These are phyloP conservation scores for Bradypus variegatus DNA, from an alignment of 2,797 vertebrate species.

Conservation along the genomic window DNA sequence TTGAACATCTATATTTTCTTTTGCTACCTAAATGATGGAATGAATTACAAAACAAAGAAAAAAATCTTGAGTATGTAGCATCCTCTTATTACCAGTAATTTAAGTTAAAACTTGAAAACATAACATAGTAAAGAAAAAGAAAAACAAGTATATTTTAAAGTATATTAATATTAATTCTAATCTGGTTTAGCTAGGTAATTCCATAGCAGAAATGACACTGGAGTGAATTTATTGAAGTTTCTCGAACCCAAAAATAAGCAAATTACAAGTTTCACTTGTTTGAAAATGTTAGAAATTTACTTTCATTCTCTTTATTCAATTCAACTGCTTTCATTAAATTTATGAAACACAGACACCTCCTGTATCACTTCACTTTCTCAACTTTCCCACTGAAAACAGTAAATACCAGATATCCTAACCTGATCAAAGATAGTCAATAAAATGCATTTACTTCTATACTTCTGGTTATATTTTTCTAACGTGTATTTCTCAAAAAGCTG, in stretches of 20 bases:
- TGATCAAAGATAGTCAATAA: neutral
- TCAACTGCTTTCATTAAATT: neutral
- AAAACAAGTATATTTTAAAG: neutral
- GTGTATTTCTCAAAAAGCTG: slow-evolving; percentile 15
- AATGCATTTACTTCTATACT: neutral
- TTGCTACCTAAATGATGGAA: neutral
- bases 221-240: neutral
- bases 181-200: neutral
- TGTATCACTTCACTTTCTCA: neutral
- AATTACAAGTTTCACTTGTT: neutral
- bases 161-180: neutral
- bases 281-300: slow-evolving; percentile 1
- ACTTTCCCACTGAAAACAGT: slow-evolving; percentile 12
- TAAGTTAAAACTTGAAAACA: slow-evolving; percentile 18
- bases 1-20: neutral
- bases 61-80: neutral
- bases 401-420: neutral
- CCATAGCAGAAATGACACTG: neutral
- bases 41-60: slow-evolving; percentile 16
- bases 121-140: neutral
- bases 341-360: neutral
- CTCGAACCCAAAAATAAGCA: slow-evolving; percentile 1
- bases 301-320: slow-evolving; percentile 7
- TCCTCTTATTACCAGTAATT: slow-evolving; percentile 7
- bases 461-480: neutral